A percentile compares a stretch with the other conserved stretches of the same genome.
phyloP scores from a whole-genome alignment of 92 coral and sea anemone genomes.

The Blastomussa wellsi region DNA sequence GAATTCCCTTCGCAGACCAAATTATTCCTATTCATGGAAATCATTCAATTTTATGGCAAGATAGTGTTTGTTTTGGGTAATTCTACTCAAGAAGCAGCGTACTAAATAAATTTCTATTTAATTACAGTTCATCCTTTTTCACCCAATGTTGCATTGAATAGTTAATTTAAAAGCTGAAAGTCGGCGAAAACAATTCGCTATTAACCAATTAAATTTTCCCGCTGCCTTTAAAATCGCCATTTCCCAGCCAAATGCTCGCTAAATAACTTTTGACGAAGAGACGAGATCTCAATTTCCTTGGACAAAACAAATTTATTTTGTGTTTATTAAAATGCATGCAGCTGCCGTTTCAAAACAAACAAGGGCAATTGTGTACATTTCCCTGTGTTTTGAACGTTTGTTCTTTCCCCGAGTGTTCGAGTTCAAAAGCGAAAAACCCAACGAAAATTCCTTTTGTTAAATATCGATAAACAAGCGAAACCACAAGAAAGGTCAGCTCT shows the following conservation, averaged over 20 bases:
- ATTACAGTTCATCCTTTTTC: background rate
- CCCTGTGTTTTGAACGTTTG: background rate
- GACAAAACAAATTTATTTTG: background rate
- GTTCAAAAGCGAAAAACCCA: background rate
- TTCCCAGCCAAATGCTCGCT: background rate
- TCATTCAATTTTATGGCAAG: background rate
- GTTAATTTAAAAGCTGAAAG: background rate
- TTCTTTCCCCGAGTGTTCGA: background rate
- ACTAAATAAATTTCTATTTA: slow-evolving; percentile 26
- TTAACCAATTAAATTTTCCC: slow-evolving; percentile 1
- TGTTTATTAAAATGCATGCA: background rate
- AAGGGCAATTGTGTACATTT: background rate
- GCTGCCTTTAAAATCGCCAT: background rate
- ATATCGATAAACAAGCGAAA: background rate
- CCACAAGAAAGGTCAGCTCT: background rate
- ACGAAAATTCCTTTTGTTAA: background rate
- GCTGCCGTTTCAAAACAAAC: slow-evolving; percentile 22
- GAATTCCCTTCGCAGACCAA: background rate
- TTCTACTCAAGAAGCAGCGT: background rate
- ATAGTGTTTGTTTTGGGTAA: background rate
- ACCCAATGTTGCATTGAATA: background rate
- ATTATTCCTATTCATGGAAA: background rate
- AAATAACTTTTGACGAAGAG: background rate
- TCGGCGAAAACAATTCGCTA: background rate
- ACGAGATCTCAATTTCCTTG: slow-evolving; percentile 4